These are phyloP conservation scores for Graptemys geographica DNA, from an alignment of 2,797 vertebrate species.

Conservation along the genomic window DNA sequence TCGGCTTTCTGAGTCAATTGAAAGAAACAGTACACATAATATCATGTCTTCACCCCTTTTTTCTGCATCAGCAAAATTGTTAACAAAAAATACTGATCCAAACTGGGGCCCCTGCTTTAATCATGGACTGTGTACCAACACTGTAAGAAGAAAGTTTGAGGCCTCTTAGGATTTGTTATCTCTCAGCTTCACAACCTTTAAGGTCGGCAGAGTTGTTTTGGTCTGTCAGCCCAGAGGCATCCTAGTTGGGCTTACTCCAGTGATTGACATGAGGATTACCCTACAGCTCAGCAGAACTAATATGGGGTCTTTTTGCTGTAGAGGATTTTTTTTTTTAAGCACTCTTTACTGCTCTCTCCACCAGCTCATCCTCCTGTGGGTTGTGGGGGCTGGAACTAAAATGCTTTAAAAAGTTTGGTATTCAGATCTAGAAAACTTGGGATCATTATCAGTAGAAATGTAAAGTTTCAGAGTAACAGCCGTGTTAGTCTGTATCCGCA, in stretches of 20 bases:
- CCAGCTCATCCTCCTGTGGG: rapidly evolving
- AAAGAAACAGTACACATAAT: neutral
- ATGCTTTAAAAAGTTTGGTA: neutral
- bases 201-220: neutral
- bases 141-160: neutral
- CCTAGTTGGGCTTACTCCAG: neutral
- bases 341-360: neutral
- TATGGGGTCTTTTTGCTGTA: neutral
- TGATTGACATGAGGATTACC: neutral
- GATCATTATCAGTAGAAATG: neutral
- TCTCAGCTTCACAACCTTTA: neutral
- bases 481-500: no score
- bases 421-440: neutral
- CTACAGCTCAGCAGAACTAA: neutral
- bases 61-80: neutral
- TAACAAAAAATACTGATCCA: neutral
- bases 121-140: neutral
- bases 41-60: neutral
- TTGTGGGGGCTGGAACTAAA: neutral
- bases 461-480: no score
- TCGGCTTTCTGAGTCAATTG: neutral
- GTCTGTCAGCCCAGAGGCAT: neutral
- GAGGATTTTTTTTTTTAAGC: neutral
- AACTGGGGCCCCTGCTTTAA: neutral
- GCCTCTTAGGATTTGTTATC: neutral